These are phyloP conservation scores for Opisthocomus hoazin DNA, from an alignment of 2,113 vertebrate genomes.

Conservation along the genomic window DNA sequence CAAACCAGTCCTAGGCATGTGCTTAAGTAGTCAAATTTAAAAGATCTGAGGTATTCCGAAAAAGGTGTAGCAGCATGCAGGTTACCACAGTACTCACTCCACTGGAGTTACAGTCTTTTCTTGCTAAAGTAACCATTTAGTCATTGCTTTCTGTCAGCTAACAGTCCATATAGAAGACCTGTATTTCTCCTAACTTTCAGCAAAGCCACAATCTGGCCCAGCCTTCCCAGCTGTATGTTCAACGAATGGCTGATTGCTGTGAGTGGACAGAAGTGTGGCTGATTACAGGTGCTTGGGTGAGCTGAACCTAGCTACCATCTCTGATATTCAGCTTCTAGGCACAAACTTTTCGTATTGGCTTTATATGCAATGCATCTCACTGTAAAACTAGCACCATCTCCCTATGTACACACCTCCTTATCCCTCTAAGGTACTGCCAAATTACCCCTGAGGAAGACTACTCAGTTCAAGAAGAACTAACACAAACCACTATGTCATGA, in stretches of 20 bases:
- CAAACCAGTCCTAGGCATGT: not conserved
- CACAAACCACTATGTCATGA: not conserved
- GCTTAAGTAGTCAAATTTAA: not conserved
- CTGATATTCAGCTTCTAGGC: not conserved
- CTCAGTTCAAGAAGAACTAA: not conserved
- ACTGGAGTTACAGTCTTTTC: not conserved
- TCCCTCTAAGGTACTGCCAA: not conserved
- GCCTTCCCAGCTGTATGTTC: not conserved
- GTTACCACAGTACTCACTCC: not conserved
- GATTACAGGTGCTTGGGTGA: not conserved
- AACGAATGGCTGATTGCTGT: not conserved
- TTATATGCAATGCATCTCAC: not conserved
- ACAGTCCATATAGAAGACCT: not conserved
- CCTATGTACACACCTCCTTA: not conserved
- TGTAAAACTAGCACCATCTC: not conserved
- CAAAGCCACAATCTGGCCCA: not conserved
- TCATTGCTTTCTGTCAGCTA: not conserved
- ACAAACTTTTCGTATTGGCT: not conserved
- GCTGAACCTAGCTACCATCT: not conserved
- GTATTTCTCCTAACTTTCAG: not conserved
- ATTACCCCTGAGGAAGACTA: not conserved
- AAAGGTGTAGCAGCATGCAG: not conserved
- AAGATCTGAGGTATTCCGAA: not conserved
- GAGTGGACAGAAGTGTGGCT: not conserved
- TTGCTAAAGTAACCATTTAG: not conserved